Evolutionary conservation across 1,140 invertebrate genomes (phyloP).

Genomic region (Meloidogyne chitwoodi): DNA sequence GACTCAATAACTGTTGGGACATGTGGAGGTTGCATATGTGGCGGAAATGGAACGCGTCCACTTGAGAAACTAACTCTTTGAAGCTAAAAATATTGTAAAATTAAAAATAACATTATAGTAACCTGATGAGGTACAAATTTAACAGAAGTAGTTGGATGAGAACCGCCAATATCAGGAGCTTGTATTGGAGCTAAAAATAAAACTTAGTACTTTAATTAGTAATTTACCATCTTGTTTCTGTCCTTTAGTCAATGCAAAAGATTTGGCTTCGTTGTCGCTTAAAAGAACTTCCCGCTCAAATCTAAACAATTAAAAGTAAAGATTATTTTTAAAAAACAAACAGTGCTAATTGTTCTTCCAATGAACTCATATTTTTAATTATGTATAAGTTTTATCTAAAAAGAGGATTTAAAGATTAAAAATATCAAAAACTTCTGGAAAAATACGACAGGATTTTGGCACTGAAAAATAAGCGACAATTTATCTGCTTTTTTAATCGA

Average conservation of each 20-base stretch:
- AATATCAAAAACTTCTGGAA: too few species aligned
- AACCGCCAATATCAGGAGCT: conserved; percentile 9
- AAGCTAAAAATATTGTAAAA: not conserved
- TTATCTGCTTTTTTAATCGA: too few species aligned
- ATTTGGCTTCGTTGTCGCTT: not conserved
- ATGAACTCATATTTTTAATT: conserved; percentile 24
- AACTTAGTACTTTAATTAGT: not conserved
- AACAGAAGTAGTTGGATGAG: not conserved
- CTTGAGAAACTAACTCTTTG: not conserved
- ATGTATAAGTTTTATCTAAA: not conserved
- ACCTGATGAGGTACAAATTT: conserved; percentile 42
- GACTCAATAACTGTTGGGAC: conserved; percentile 34
- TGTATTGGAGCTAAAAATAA: conserved; percentile 10
- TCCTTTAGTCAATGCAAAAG: not conserved
- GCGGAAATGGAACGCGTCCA: not conserved
- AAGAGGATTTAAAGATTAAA: too few species aligned
- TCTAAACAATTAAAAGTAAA: conserved; percentile 1
- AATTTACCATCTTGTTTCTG: not conserved
- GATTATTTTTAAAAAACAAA: conserved; percentile 28
- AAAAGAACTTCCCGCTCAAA: conserved; percentile 31
- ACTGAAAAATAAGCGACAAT: too few species aligned
- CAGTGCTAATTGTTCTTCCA: conserved; percentile 47
- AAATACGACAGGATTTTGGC: too few species aligned
- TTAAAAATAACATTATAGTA: not conserved
- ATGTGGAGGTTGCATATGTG: conserved; percentile 1